Evolutionary conservation across 2,888 invertebrate genomes (phyloP), one percentile per base, ranked within the genome.

Genomic region (Nymphalis polychloros): DNA sequence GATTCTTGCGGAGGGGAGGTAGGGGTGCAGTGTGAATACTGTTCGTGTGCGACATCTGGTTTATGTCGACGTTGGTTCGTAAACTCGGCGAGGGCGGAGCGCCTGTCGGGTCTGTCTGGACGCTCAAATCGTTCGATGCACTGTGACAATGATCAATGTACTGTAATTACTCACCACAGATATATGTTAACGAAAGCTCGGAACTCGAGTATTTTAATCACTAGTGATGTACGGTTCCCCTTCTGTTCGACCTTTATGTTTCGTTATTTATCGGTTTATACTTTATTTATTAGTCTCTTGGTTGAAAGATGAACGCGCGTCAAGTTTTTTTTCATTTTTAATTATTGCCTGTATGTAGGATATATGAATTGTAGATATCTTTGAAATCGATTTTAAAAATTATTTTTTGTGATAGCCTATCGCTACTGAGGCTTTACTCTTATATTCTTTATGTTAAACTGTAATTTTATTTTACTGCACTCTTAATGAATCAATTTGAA

Each of bases 21-120:
- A 76, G 72, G 78, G 78, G 66, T 64, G 78, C 75, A 77, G 72
- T 71, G 76, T 69, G 77, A 78, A 80, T 80, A 80, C 80, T 82
- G 77, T 81, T 84, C 85, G 81, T 81, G 81, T 82, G 84, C 84
- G 87, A 88, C 90, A 91, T 91, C 89, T 90, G 92, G 87, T 84
- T 88, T 86, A 80, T 87, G 86, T 90, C 76, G 72, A 76, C 75
- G 70, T 73, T 77, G 75, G 75, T 76, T 76, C 77, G 78, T 76
- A 73, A 77, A 79, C 76, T 73, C 67, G 67, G 73, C 71, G 73
- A 73, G 73, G 77, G 74, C 66, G 68, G 65, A 74, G 78, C 76
- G 72, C 74, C 70, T 73, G 69, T 73, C 73, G 74, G 62, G 53
- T 63, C 65, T 63, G 66, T 66, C 67, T 67, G 65, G 69, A 63